Base-by-base conservation (phyloP, 2,113 vertebrate species). In the Chaetodon auriga region DNA sequence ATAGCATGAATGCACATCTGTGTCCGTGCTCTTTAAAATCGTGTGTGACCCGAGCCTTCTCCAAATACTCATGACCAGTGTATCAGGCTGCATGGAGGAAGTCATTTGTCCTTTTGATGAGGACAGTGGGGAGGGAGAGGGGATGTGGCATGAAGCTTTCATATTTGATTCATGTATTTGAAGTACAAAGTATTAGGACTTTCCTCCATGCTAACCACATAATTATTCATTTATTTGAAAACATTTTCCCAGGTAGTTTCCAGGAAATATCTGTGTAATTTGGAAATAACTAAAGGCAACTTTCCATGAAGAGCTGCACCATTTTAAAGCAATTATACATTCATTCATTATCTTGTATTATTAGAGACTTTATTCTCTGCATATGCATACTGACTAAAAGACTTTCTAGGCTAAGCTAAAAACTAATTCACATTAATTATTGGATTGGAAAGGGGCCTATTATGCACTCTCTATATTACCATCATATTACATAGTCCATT, bases 1-100 rank as follows among this genome's bases (percentile, higher is more conserved):
- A 61, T 57, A 51, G 18, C 68, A 49, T 63, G n/a, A 62, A 85
- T 62, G 78, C 36, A 74, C 9, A 4, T 69, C 43, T 55, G 8
- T 63, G 18, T 16, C 7, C 53, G 49, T 41, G 10, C 18, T 35
- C 23, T 41, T 57, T 23, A 18, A 45, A 18, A 36, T 35, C 11
- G 6, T 55, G 19, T 45, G 43, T 74, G 36, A 57, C 55, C 15
- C 0, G 1, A 46, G 23, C 13, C 4, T 58, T n/a, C 48, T 53
- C 25, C 69, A 30, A 30, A 3, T n/a, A 66, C 55, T 23, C 19
- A 30, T 60, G 11, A 68, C 35, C 46, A 30, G 41, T 8, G 3
- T 4, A 49, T 38, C 8, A 4, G 18, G 25, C 41, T 38, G 69
- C n/a, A 15, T 6, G 16, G 15, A 61, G 53, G 35, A 49, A 60